A percentile compares a stretch with the other conserved stretches of the same genome.
These are phyloP conservation scores for Anniella stebbinsi DNA, from an alignment of 2,797 vertebrate species.

Conservation along the genomic window DNA sequence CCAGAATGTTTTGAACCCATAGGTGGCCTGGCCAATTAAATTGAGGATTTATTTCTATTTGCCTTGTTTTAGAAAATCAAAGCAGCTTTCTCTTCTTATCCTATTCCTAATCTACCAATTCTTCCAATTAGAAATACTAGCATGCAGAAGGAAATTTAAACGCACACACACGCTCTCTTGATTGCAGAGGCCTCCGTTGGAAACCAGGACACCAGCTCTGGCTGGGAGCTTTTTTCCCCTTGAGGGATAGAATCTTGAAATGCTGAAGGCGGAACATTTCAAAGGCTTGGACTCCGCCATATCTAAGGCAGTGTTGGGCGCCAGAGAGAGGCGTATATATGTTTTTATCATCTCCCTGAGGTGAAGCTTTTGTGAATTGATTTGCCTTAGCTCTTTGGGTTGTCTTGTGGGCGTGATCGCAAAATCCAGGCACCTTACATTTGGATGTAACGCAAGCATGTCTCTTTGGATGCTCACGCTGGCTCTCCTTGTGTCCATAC, in stretches of 20 bases:
- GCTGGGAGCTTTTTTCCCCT: slow-evolving; percentile 25
- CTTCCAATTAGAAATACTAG: background rate
- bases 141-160: background rate
- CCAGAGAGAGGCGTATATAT: background rate
- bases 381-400: background rate
- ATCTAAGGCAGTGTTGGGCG: background rate
- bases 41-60: background rate
- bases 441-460: too few species aligned
- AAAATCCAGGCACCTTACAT: background rate
- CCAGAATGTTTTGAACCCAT: background rate
- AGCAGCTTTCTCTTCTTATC: background rate
- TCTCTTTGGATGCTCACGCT: too few species aligned
- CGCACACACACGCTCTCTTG: background rate
- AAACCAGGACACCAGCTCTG: background rate
- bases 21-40: background rate
- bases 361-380: background rate
- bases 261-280: background rate
- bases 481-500: too few species aligned
- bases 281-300: background rate
- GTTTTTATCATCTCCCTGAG: background rate
- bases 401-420: too few species aligned
- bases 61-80: background rate
- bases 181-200: background rate
- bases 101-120: background rate
- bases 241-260: background rate